phyloP scores from a whole-genome alignment of 2,797 vertebrate species.

The Aplochiton taeniatus region DNA sequence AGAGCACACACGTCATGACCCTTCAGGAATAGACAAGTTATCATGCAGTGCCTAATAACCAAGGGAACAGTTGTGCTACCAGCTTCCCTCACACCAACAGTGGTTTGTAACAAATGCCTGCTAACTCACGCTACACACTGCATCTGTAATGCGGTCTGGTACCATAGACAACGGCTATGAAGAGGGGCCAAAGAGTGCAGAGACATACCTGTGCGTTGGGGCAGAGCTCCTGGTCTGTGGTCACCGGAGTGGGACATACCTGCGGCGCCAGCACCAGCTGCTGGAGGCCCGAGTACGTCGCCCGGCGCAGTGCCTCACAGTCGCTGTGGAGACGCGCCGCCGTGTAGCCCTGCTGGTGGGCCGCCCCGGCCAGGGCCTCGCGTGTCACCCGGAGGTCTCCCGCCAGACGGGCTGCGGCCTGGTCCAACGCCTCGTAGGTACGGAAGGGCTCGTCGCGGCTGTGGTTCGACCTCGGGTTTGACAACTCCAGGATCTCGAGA shows the following conservation, averaged over 20 bases:
- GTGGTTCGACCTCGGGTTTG: slow-evolving; percentile 30
- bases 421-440: slow-evolving; percentile 81
- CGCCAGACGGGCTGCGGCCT: slow-evolving; percentile 74
- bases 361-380: slow-evolving; percentile 70
- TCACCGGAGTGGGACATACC: slow-evolving; percentile 73
- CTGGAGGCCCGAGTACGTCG: slow-evolving; percentile 80
- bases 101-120: slow-evolving; percentile 12
- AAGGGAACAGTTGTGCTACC: slow-evolving; percentile 6
- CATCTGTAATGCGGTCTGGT: slow-evolving; percentile 1
- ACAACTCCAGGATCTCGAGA: slow-evolving; percentile 81
- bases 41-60: background rate
- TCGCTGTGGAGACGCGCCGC: slow-evolving; percentile 71
- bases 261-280: slow-evolving; percentile 80
- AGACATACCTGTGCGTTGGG: slow-evolving; percentile 79
- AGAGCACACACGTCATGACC: background rate
- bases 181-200: background rate
- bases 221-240: slow-evolving; percentile 72
- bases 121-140: slow-evolving; percentile 28
- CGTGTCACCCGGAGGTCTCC: slow-evolving; percentile 66
- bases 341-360: slow-evolving; percentile 72
- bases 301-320: slow-evolving; percentile 72
- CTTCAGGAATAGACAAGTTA: background rate
- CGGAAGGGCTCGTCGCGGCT: slow-evolving; percentile 81
- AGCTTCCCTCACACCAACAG: background rate
- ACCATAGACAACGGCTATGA: slow-evolving; percentile 14